Percentiles rank a stretch among this genome's conserved stretches.
Evolutionary conservation across 2,888 invertebrate genomes (phyloP).

Genomic region (Cerastoderma edule): DNA sequence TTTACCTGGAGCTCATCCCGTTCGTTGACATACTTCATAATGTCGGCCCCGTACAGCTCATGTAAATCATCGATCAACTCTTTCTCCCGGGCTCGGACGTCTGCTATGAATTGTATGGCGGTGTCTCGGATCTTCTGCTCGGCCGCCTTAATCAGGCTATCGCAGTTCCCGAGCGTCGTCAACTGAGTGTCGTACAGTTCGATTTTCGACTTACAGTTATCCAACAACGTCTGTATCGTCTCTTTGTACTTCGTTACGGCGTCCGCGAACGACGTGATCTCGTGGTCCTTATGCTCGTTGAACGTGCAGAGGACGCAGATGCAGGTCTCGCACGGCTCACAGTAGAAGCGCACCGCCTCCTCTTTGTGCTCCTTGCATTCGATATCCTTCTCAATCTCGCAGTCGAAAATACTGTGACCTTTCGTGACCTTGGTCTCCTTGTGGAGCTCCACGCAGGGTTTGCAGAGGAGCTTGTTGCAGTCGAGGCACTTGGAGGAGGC

Average conservation of each 20-base stretch:
- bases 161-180: slow-evolving; percentile 77
- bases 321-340: slow-evolving; percentile 83
- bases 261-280: slow-evolving; percentile 81
- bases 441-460: slow-evolving; percentile 82
- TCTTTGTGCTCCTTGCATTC: slow-evolving; percentile 84
- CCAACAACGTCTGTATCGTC: slow-evolving; percentile 79
- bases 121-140: slow-evolving; percentile 82
- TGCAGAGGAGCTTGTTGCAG: slow-evolving; percentile 84
- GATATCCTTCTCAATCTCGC: slow-evolving; percentile 84
- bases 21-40: slow-evolving; percentile 81
- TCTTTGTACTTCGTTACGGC: slow-evolving; percentile 83
- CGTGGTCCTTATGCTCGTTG: slow-evolving; percentile 83
- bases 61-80: slow-evolving; percentile 82
- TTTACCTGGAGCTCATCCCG: slow-evolving; percentile 79
- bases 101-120: slow-evolving; percentile 82
- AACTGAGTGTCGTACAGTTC: slow-evolving; percentile 80
- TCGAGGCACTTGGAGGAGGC: slow-evolving; percentile 84
- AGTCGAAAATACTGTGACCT: slow-evolving; percentile 83
- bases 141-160: slow-evolving; percentile 80
- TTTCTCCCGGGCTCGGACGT: slow-evolving; percentile 82
- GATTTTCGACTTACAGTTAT: slow-evolving; percentile 80
- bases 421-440: slow-evolving; percentile 83
- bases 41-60: slow-evolving; percentile 80
- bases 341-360: slow-evolving; percentile 84
- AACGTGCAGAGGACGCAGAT: slow-evolving; percentile 84